A percentile compares a stretch with the other conserved stretches of the same genome.
These are phyloP conservation scores for Zoanthus sociatus DNA, from an alignment of 92 coral and sea anemone species.

Conservation along the genomic window DNA sequence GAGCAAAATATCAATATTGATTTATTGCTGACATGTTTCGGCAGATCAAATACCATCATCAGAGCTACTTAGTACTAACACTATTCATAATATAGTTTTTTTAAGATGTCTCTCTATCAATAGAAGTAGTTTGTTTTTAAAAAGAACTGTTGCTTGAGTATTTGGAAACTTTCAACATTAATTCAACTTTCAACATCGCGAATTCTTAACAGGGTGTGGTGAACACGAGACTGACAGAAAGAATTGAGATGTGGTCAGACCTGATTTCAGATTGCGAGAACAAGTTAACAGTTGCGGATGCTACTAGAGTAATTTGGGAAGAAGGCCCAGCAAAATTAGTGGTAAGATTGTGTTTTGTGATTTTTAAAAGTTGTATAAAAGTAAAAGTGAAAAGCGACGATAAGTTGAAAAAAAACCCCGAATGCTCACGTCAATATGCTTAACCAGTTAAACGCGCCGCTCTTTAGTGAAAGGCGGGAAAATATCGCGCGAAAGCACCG, in stretches of 20 bases:
- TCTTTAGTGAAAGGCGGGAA: background rate
- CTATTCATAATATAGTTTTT: too few species aligned
- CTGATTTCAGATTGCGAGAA: slow-evolving; percentile 76
- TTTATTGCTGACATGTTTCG: too few species aligned
- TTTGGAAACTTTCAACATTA: too few species aligned
- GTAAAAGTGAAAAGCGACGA: too few species aligned
- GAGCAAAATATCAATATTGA: too few species aligned
- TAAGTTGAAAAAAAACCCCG: too few species aligned
- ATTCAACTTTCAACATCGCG: too few species aligned
- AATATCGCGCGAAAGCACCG: background rate
- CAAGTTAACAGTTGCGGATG: slow-evolving; percentile 74
- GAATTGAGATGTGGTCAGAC: slow-evolving; percentile 73
- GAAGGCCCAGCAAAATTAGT: slow-evolving; percentile 87
- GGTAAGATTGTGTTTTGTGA: slow-evolving; percentile 51
- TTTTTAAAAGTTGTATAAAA: background rate
- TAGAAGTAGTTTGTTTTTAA: too few species aligned
- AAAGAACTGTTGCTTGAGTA: too few species aligned
- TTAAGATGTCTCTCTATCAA: too few species aligned
- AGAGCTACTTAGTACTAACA: too few species aligned
- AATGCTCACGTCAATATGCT: background rate
- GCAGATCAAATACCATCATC: too few species aligned
- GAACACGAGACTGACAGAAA: slow-evolving; percentile 57
- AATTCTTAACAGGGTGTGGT: slow-evolving; percentile 22
- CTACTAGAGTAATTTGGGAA: slow-evolving; percentile 87
- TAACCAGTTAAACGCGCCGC: background rate